These are phyloP conservation scores for Triplophysa yarkandensis DNA, from an alignment of 2,797 vertebrate species.

Conservation along the genomic window DNA sequence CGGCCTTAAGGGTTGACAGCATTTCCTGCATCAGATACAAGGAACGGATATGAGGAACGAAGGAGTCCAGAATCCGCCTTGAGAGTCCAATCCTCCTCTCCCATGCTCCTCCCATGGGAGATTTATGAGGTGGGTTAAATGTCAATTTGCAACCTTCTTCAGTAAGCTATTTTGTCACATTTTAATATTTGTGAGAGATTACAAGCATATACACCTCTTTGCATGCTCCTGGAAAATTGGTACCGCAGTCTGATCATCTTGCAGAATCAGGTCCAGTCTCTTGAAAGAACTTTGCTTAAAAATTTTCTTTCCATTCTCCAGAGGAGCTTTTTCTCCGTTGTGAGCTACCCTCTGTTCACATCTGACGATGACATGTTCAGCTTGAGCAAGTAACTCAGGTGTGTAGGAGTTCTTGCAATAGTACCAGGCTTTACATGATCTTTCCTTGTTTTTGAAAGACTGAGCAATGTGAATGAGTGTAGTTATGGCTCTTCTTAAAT, in stretches of 20 bases:
- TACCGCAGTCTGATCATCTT: slow-evolving; percentile 25
- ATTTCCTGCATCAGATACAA: slow-evolving; percentile 2
- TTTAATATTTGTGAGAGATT: background rate
- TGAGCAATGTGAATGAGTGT: slow-evolving; percentile 7
- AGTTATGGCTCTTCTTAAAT: slow-evolving; percentile 4
- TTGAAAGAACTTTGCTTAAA: background rate
- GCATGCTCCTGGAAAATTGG: slow-evolving; percentile 33
- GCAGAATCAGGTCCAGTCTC: background rate
- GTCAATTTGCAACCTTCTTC: slow-evolving; percentile 8
- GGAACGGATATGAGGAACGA: slow-evolving; percentile 10
- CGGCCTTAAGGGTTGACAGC: too few relatives aligned
- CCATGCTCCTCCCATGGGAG: background rate
- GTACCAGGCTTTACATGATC: slow-evolving; percentile 2
- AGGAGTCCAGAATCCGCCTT: slow-evolving; percentile 20
- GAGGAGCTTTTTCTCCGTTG: slow-evolving; percentile 1
- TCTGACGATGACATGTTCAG: slow-evolving; percentile 19
- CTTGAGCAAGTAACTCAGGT: background rate
- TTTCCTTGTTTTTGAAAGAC: slow-evolving; percentile 15
- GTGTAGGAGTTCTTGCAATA: background rate
- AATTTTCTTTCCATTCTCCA: background rate
- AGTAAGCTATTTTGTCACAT: slow-evolving; percentile 7
- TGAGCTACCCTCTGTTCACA: slow-evolving; percentile 12
- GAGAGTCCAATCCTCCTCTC: slow-evolving; percentile 17
- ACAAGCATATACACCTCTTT: slow-evolving; percentile 32
- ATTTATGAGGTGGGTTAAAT: background rate